Base-by-base conservation (phyloP, 2,113 vertebrate genomes). In the Phalacrocorax pelagicus region DNA sequence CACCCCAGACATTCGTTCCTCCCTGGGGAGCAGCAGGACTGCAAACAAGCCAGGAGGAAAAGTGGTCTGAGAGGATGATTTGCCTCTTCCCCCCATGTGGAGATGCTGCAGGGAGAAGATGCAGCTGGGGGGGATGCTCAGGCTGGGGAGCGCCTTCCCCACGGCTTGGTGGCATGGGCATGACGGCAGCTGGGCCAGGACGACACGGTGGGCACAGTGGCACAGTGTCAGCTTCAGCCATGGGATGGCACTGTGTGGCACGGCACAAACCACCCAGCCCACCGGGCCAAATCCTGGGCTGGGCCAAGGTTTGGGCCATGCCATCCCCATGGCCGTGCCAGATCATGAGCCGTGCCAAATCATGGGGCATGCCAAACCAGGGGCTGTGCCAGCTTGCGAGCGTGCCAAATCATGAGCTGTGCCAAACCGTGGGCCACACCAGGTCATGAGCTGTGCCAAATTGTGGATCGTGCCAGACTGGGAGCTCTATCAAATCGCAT, bases 171-270 rank as follows among this genome's bases (percentile, higher is more conserved):
- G 40, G 14, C 10, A 1, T 1, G 15, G 73, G 26, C 52, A 81
- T 1, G 1, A 3, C 11, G 52, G 61, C 69, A 72, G 3, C 20
- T 4, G 26, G 62, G 55, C 16, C 51, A 44, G 0, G 6, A 12
- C 26, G 72, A 54, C n/a, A 49, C 17, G 0, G 9, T 1, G 47
- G 71, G n/a, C 46, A 40, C 0, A 3, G 27, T 9, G 67, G 49
- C 67, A 65, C 26, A 2, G 2, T 4, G 46, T 34, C 34, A 54
- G 89, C 38, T 52, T 36, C 67, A 75, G 52, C 66, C 83, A 30
- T 0, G 12, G 51, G 88, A 11, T 17, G 47, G 52, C 67, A 73
- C 57, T 4, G 42, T 11, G 0, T 12, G 81, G 73, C 40, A 13
- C 0, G 1, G 24, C 61, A 80, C 36, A 24, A 51, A 40, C 42